Evolutionary conservation across 2,888 invertebrate species (phyloP), one percentile per base, ranked within the genome.

Genomic region (Cerceris rybyensis): DNA sequence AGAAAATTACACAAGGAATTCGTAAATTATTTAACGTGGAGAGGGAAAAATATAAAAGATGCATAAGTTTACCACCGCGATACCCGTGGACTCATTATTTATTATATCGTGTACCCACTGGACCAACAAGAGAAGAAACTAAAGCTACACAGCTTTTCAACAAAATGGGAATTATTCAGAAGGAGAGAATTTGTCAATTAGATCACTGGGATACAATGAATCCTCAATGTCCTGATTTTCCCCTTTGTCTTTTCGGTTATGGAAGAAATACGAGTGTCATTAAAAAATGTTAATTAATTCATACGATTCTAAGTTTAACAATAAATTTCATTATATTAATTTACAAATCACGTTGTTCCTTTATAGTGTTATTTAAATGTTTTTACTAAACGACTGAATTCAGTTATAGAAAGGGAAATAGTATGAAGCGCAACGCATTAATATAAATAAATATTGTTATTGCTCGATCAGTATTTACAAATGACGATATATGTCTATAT

Each of bases 121-220:
- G 94, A 0, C 93, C 93, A 0, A 92, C 81, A 13, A 94, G 94
- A 91, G 94, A 94, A 0, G 90, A 92, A 1, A 83, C 93, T 66
- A 92, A 81, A 75, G 93, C 94, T 69, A 91, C 92, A 0, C 94
- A 94, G 43, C 87, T 95, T 0, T 92, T 94, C 0, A 92, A 94
- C 0, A 93, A 93, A 91, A 94, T 94, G 93, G 93, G 94, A 69
- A 92, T 95, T 0, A 74, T 95, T 6, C 91, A 91, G 73, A 93
- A 74, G 13, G 58, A 93, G 0, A 91, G 91, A 6, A 93, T 93
- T 0, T 61, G 91, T 0, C 84, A 93, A 9, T 71, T 92, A 58
- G 93, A 93, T 41, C 94, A 95, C 63, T 95, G 95, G 94, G 93
- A 94, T 65, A 84, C 81, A 79, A 78, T 82, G 6, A 64, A 76